Evolutionary conservation across 2,888 invertebrate genomes (phyloP).

Genomic region (Brachypterus glaber): DNA sequence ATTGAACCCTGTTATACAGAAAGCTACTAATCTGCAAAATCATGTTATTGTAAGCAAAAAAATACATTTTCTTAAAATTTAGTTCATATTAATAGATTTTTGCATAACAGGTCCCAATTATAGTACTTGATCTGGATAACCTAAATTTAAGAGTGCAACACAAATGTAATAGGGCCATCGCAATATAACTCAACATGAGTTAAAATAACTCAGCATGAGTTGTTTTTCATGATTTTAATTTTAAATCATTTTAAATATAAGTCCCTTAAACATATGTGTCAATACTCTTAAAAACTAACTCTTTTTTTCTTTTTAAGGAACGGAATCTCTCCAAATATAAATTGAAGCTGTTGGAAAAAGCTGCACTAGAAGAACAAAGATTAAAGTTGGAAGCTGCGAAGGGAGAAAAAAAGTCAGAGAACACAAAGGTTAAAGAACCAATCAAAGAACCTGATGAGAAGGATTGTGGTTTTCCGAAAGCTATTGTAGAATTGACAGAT

Average conservation of each 20-base stretch:
- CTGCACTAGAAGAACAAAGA: conserved; percentile 11
- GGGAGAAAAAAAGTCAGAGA: conserved; percentile 14
- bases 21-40: no score
- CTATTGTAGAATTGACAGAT: no score
- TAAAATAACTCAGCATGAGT: no score
- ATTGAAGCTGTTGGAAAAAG: conserved; percentile 24
- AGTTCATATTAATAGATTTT: no score
- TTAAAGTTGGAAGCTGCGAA: conserved; percentile 24
- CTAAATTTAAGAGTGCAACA: conserved; percentile 29
- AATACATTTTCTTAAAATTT: no score
- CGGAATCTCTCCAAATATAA: conserved; percentile 27
- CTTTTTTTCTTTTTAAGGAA: conserved; percentile 26
- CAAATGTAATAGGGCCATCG: conserved; percentile 25
- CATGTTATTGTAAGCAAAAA: no score
- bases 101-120: background rate
- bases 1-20: no score
- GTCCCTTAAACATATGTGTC: conserved; percentile 29
- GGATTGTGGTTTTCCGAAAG: conserved; percentile 22
- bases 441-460: conserved; percentile 8
- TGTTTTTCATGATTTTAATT: no score
- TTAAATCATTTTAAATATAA: conserved; percentile 7
- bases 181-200: no score
- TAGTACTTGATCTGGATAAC: conserved; percentile 8
- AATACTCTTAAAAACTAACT: conserved; percentile 29
- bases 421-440: conserved; percentile 1